Evolutionary conservation across 2,888 invertebrate species (phyloP), one percentile per base, ranked within the genome.

Genomic region (Rhogogaster chlorosoma): DNA sequence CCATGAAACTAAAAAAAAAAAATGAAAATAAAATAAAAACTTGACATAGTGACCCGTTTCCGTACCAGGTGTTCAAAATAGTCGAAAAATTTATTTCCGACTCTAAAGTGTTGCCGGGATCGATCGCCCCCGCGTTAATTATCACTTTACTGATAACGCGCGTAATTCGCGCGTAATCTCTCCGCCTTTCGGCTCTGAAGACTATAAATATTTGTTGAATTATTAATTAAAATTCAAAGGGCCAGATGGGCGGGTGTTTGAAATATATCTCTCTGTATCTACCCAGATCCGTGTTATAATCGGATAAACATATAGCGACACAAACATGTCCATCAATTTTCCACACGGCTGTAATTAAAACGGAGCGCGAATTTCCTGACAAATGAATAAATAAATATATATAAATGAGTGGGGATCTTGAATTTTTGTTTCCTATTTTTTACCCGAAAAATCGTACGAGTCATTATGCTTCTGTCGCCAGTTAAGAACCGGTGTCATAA

Each of bases 191-290:
- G 26, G 7, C 10, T 2, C 4, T 12, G n/a, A 73, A 15, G 36
- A 73, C n/a, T n/a, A n/a, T n/a, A 73, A 73, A 73, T 73, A 73
- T 73, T 71, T 71, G 71, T 71, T 38, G 0, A 42, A 38, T 38
- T 38, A 42, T 71, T 71, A n/a, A 42, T 73, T 73, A 42, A 73
- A 73, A 42, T n/a, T 42, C 18, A 71, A 26, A 42, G 26, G 18
- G 7, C 7, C 38, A n/a, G 42, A 26, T 73, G 71, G 71, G 71
- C 18, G 1, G 42, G 6, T 22, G 29, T 18, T 32, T 1, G 5
- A 67, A 32, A 32, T 67, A 67, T 32, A 0, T 64, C 29, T 26
- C 26, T 67, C 9, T n/a, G n/a, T 9, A 22, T 57, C 57, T 1
- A 22, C 10, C 57, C 57, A n/a, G 7, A 57, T 61, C 61, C 22